Conservation (phyloP, 2,113 vertebrate genomes). For the Beaufortia kweichowensis region DNA sequence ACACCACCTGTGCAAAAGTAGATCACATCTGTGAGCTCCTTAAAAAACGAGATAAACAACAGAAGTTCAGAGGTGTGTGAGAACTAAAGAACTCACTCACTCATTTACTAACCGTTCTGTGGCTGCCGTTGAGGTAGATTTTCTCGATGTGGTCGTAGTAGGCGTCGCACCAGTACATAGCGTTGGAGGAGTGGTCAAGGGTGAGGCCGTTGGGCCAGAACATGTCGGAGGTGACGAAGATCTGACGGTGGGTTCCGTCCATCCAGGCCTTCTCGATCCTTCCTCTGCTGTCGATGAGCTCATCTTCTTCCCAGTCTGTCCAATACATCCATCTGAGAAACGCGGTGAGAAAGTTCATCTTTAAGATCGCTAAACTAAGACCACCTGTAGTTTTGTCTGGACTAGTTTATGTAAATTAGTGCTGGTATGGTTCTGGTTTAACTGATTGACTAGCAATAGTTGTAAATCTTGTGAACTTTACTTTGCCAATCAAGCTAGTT, state of each 20-base stretch:
- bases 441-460: no score
- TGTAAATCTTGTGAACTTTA: no score
- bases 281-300: constrained; percentile 84
- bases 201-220: constrained; percentile 89
- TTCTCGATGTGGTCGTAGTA: constrained; percentile 89
- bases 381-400: background rate
- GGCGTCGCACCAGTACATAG: constrained; percentile 88
- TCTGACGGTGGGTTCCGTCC: constrained; percentile 82
- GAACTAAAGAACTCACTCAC: constrained; percentile 28
- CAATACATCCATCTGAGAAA: constrained; percentile 86
- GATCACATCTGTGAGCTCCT: background rate
- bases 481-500: no score
- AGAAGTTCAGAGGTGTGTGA: constrained; percentile 8
- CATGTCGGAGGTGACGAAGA: constrained; percentile 86
- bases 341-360: background rate
- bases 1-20: constrained; percentile 76
- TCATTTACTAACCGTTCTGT: constrained; percentile 78
- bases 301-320: constrained; percentile 91
- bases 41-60: background rate
- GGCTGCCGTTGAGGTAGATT: constrained; percentile 84
- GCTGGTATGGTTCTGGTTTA: no score
- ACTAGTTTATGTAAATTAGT: no score
- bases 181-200: constrained; percentile 73
- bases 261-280: constrained; percentile 90
- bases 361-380: background rate